Percentiles rank a stretch among this genome's conserved stretches.
phyloP scores from a whole-genome alignment of 92 coral and sea anemone genomes.

The Epizoanthus stellaris region DNA sequence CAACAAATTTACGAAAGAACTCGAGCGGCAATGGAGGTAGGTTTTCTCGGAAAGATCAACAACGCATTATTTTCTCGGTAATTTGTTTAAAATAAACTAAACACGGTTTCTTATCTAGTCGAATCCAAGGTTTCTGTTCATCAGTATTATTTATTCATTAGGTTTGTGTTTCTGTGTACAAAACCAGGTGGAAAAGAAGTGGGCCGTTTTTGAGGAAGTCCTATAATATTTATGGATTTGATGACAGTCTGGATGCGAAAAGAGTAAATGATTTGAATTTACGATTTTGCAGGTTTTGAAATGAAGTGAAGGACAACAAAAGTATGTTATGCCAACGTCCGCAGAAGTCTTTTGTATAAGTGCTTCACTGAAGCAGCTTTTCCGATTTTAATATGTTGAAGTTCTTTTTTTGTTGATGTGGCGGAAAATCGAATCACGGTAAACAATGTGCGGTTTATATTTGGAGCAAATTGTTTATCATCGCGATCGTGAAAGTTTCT shows the following conservation, averaged over 20 bases:
- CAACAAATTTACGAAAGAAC: conserved; percentile 73
- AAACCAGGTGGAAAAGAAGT: conserved; percentile 36
- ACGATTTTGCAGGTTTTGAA: conserved; percentile 8
- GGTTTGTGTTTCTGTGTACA: conserved; percentile 53
- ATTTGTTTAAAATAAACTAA: conserved; percentile 17
- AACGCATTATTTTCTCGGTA: conserved; percentile 6
- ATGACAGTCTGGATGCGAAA: not conserved
- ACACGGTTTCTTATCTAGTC: conserved; percentile 13
- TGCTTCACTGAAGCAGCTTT: not conserved
- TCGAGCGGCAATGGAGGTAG: conserved; percentile 93
- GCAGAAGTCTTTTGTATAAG: not conserved
- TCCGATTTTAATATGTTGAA: not conserved
- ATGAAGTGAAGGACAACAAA: not conserved
- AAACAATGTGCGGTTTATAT: conserved; percentile 5
- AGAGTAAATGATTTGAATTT: not conserved
- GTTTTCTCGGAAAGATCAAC: conserved; percentile 24
- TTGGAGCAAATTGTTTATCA: not conserved
- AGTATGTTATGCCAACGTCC: conserved; percentile 9
- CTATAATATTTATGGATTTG: not conserved
- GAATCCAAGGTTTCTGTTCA: conserved; percentile 51
- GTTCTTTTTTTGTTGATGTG: conserved; percentile 4
- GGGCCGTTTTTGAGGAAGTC: not conserved
- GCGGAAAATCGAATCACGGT: not conserved
- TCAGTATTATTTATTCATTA: conserved; percentile 71
- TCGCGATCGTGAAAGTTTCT: conserved; percentile 1